These are phyloP conservation scores for Scaptomyza hsui DNA, from an alignment of 1,140 invertebrate genomes.

Conservation along the genomic window DNA sequence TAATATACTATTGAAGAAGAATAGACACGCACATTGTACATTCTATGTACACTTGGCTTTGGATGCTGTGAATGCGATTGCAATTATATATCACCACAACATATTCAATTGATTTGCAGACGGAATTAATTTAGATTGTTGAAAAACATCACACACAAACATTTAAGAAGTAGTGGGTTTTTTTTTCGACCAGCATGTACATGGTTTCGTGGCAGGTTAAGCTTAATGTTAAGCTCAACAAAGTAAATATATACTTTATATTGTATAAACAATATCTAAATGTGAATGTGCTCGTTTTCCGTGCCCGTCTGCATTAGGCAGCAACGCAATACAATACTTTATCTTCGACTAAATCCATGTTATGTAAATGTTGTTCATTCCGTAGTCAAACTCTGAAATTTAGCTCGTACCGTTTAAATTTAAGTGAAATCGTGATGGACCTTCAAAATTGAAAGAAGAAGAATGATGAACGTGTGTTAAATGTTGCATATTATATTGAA, in stretches of 20 bases:
- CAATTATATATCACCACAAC: slow-evolving; percentile 17
- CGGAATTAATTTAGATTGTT: slow-evolving; percentile 32
- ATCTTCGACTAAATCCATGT: slow-evolving; percentile 36
- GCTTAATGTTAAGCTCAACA: slow-evolving; percentile 41
- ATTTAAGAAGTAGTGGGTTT: slow-evolving; percentile 21
- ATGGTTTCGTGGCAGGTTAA: slow-evolving; percentile 58
- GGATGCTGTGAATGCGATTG: slow-evolving; percentile 29
- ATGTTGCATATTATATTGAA: slow-evolving; percentile 59
- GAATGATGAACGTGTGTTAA: slow-evolving; percentile 61
- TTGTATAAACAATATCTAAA: slow-evolving; percentile 44
- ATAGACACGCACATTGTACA: slow-evolving; percentile 29
- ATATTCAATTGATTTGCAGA: slow-evolving; percentile 21
- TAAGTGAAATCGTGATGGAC: slow-evolving; percentile 68
- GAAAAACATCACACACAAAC: slow-evolving; percentile 34
- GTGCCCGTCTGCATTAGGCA: slow-evolving; percentile 26
- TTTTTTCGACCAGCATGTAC: slow-evolving; percentile 37
- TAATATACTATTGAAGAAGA: slow-evolving; percentile 20
- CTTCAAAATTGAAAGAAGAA: slow-evolving; percentile 40
- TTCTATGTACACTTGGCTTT: slow-evolving; percentile 18
- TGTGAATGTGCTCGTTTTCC: slow-evolving; percentile 28
- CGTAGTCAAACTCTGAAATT: slow-evolving; percentile 48
- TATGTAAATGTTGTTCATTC: slow-evolving; percentile 72
- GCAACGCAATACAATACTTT: slow-evolving; percentile 37
- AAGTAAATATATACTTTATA: slow-evolving; percentile 14
- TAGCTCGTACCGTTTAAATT: slow-evolving; percentile 56